Evolutionary conservation across 2,888 invertebrate genomes (phyloP).

Genomic region (Electrophaes corylata): DNA sequence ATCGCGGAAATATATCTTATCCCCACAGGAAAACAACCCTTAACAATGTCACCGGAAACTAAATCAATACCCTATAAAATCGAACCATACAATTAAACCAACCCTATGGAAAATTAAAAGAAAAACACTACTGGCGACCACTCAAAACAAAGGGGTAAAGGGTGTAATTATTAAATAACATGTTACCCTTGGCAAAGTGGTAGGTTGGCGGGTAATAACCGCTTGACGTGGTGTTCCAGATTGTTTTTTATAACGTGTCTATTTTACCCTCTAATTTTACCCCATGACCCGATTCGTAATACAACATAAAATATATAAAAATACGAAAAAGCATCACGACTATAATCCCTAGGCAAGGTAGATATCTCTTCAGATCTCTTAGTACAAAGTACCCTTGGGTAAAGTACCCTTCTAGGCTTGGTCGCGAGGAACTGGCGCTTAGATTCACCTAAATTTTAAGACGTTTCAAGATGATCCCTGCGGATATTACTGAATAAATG

Average conservation of each 20-base stretch:
- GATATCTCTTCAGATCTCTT: too few species aligned
- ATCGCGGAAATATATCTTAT: neutral
- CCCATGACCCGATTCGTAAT: too few species aligned
- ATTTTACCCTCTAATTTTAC: neutral
- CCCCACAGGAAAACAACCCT: neutral
- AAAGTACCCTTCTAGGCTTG: too few species aligned
- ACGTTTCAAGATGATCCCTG: too few species aligned
- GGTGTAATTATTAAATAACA: conserved; percentile 12
- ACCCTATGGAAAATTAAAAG: neutral
- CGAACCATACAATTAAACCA: neutral
- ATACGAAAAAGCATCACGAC: too few species aligned
- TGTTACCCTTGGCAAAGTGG: neutral
- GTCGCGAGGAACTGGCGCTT: too few species aligned
- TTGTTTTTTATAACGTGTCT: conserved; percentile 9
- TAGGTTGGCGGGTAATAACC: conserved; percentile 2
- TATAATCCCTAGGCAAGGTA: too few species aligned
- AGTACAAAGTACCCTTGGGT: too few species aligned
- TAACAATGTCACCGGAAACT: neutral
- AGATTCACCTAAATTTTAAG: too few species aligned
- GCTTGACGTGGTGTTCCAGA: conserved; percentile 17
- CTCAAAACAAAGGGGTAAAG: neutral
- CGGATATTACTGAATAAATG: too few species aligned
- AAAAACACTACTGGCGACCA: neutral
- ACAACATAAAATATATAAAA: too few species aligned
- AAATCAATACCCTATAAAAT: neutral